Percentiles rank a stretch among this genome's conserved stretches.
Conservation (phyloP, 2,888 invertebrate genomes). For the Eilema depressum region DNA sequence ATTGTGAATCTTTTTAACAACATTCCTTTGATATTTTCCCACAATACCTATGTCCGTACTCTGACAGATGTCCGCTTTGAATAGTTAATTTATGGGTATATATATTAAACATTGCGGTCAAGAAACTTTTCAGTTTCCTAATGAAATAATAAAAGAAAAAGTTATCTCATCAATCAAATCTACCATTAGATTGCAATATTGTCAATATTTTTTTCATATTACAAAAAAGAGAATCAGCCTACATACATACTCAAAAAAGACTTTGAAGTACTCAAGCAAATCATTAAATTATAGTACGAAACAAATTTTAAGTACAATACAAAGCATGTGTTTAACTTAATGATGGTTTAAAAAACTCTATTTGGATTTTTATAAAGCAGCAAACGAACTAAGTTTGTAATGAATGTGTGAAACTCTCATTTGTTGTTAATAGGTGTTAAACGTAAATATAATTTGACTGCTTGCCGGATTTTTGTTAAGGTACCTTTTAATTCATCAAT, state of each 20-base stretch:
- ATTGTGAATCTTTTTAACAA: too few relatives aligned
- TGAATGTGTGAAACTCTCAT: background rate
- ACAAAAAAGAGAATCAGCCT: background rate
- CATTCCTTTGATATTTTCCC: too few relatives aligned
- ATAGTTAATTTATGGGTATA: too few relatives aligned
- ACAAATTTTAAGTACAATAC: too few relatives aligned
- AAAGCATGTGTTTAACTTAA: conserved; percentile 2
- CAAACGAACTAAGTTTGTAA: background rate
- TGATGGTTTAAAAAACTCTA: conserved; percentile 5
- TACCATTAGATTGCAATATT: background rate
- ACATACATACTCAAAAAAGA: background rate
- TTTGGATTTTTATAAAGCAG: background rate
- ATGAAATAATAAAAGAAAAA: background rate
- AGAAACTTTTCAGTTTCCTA: background rate
- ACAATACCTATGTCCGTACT: too few relatives aligned
- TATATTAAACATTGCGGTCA: too few relatives aligned
- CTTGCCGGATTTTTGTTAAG: background rate
- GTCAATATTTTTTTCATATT: background rate
- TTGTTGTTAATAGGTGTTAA: conserved; percentile 2
- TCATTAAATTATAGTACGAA: background rate
- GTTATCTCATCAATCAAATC: background rate
- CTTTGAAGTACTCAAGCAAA: background rate
- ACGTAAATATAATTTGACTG: background rate
- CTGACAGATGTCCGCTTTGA: too few relatives aligned
- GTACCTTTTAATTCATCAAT: background rate